These are phyloP conservation scores for Nerophis ophidion DNA, from an alignment of 2,113 vertebrate genomes.

Conservation along the genomic window DNA sequence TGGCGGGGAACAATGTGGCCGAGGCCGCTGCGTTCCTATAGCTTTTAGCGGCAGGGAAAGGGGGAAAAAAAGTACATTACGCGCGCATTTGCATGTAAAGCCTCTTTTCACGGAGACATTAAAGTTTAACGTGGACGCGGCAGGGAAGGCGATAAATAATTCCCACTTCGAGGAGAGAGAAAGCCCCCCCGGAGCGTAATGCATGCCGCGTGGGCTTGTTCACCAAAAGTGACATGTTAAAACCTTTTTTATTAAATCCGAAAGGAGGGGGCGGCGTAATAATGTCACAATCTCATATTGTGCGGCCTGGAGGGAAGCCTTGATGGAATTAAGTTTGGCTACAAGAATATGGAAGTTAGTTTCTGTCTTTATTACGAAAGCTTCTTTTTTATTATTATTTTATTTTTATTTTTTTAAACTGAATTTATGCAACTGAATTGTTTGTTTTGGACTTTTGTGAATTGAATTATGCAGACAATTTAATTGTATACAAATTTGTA, in stretches of 20 bases:
- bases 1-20: slow-evolving; percentile 39
- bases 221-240: slow-evolving; percentile 43
- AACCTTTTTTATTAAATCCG: slow-evolving; percentile 44
- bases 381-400: too few relatives aligned
- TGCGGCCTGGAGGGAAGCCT: not conserved
- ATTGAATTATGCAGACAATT: too few relatives aligned
- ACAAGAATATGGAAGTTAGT: not conserved
- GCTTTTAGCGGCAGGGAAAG: slow-evolving; percentile 51
- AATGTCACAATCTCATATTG: slow-evolving; percentile 10
- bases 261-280: not conserved
- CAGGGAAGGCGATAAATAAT: slow-evolving; percentile 55
- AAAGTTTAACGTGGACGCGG: slow-evolving; percentile 58
- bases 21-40: slow-evolving; percentile 35
- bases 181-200: slow-evolving; percentile 20
- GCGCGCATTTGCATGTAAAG: slow-evolving; percentile 60
- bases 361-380: too few relatives aligned
- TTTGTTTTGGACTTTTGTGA: too few relatives aligned
- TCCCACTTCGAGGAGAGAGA: slow-evolving; percentile 32
- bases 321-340: not conserved
- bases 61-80: slow-evolving; percentile 17
- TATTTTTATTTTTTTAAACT: too few relatives aligned
- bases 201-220: slow-evolving; percentile 26
- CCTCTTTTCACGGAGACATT: slow-evolving; percentile 44
- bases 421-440: too few relatives aligned
- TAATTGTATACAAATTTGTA: too few relatives aligned